These are phyloP conservation scores for Actias luna DNA, from an alignment of 2,888 invertebrate genomes.

Conservation along the genomic window DNA sequence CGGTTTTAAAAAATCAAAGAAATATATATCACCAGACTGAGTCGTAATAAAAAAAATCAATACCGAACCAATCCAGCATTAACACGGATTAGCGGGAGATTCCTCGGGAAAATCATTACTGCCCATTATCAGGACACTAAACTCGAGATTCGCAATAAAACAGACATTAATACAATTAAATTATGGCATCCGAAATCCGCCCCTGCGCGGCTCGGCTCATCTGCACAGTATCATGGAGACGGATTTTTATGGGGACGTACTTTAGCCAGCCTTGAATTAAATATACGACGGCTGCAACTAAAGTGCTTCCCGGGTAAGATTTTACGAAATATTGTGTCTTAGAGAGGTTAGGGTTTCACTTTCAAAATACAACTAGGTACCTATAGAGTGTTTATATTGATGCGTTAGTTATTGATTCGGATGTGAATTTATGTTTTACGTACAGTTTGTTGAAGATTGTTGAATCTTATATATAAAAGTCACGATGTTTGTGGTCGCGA, in stretches of 20 bases:
- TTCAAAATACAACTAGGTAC: background rate
- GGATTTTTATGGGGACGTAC: constrained; percentile 80
- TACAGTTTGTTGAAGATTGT: background rate
- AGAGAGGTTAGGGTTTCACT: constrained; percentile 18
- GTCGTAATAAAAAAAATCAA: constrained; percentile 20
- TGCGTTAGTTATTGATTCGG: background rate
- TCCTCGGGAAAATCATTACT: constrained; percentile 62
- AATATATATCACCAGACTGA: constrained; percentile 11
- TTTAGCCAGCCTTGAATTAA: constrained; percentile 76
- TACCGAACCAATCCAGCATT: constrained; percentile 27
- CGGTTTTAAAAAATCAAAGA: background rate
- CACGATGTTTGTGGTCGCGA: too few relatives aligned
- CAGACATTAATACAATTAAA: constrained; percentile 75
- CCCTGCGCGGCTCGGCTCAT: constrained; percentile 74
- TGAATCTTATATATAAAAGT: too few relatives aligned
- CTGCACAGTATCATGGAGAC: constrained; percentile 76
- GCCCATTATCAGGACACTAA: constrained; percentile 70
- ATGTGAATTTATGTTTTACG: background rate
- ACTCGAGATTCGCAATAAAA: constrained; percentile 78
- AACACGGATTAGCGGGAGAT: constrained; percentile 35
- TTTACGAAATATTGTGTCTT: constrained; percentile 69
- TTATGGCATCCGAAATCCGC: constrained; percentile 63
- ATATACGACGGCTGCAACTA: constrained; percentile 74
- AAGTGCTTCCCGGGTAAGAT: constrained; percentile 75
- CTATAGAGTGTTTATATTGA: background rate